These are phyloP conservation scores for Hemibagrus guttatus DNA, from an alignment of 2,797 vertebrate species.

Conservation along the genomic window DNA sequence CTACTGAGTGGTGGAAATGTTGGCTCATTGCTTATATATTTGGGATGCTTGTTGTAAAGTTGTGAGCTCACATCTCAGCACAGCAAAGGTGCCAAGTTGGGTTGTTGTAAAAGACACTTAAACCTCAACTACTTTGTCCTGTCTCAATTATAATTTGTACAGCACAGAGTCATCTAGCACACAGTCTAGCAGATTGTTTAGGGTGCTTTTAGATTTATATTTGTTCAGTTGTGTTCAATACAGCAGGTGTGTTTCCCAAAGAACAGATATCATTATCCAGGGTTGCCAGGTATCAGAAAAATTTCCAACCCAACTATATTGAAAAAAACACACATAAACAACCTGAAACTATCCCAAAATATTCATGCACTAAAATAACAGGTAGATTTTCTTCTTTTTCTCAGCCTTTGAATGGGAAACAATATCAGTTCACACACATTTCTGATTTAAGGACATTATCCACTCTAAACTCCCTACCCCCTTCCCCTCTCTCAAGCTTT, in stretches of 20 bases:
- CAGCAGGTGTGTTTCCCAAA: not conserved
- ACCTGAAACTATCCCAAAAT: not conserved
- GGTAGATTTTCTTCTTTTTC: not conserved
- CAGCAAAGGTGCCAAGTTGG: not conserved
- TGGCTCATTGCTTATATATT: not conserved
- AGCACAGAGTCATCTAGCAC: not conserved
- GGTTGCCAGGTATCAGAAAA: not conserved
- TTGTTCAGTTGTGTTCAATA: not conserved
- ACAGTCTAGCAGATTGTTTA: not conserved
- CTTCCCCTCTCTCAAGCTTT: not conserved
- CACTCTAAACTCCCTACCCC: not conserved
- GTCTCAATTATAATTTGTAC: not conserved
- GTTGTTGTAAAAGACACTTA: not conserved
- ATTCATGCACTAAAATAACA: not conserved
- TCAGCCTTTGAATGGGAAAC: not conserved
- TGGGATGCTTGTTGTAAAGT: not conserved
- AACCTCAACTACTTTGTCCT: not conserved
- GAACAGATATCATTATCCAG: not conserved
- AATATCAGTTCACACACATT: not conserved
- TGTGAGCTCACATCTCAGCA: not conserved
- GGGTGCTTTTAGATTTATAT: not conserved
- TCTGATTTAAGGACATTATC: not conserved
- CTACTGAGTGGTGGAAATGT: not conserved
- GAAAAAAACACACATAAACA: not conserved
- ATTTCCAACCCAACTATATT: not conserved